Base-by-base conservation (phyloP, 1,140 invertebrate genomes). In the Orussus abietinus region DNA sequence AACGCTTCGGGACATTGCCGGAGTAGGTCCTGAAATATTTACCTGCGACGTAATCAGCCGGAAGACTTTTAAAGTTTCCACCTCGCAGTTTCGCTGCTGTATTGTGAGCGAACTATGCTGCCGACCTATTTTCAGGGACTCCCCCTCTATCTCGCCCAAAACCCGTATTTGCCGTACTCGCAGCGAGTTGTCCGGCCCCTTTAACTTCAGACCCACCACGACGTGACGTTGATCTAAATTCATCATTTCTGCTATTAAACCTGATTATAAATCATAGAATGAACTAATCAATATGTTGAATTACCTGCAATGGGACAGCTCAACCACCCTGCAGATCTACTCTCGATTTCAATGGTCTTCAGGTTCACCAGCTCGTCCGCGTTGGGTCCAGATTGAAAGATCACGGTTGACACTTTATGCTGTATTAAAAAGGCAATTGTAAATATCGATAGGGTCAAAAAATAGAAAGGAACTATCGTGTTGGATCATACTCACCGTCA, bases 51-150 rank as follows among this genome's bases (percentile, higher is more conserved):
- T 96, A 4, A 98, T 86, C 1, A 95, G 75, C n/a, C 93, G 78
- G 64, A 98, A 97, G 0, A 98, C 92, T 57, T 89, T 81, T 6
- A 98, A 70, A 0, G 94, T 96, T 74, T 98, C 93, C 9, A 84
- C 75, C 74, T 98, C 93, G 57, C 91, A 92, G 59, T 91, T 88
- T 35, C 83, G 78, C 55, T 91, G 88, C 41, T 92, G 84, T 19
- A 92, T 84, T n/a, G 77, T 77, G 10, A 74, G 48, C 0, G 77
- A 67, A 49, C 57, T 77, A 20, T 76, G 57, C 43, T 79, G 73
- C 52, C 76, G 76, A 9, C 75, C 69, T 29, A 77, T 42, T 63
- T 75, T 74, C 14, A 76, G 45, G 0, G 66, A 63, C 57, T 80
- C 78, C 11, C 75, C 75, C 48, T 78, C 75, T 1, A 77, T 62